A percentile compares a stretch with the other conserved stretches of the same genome.
phyloP scores from a whole-genome alignment of 2,797 vertebrate species.

The Hephaestus fuliginosus region DNA sequence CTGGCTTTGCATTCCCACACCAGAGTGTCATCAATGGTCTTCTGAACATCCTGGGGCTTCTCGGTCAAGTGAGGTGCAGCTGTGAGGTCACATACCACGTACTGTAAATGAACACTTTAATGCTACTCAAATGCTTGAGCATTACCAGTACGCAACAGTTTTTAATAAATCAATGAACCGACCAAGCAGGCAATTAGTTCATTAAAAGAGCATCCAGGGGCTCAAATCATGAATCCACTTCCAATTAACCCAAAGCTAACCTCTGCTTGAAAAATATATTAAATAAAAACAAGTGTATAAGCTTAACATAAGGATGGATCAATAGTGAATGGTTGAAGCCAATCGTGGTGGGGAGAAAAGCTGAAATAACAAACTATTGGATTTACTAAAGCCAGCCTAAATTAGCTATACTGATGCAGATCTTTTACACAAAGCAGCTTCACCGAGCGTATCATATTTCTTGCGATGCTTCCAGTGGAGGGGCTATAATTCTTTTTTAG shows the following conservation, averaged over 20 bases:
- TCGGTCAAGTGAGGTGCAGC: slow-evolving; percentile 93
- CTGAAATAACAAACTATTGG: background rate
- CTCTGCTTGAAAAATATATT: slow-evolving; percentile 54
- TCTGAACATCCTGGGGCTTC: slow-evolving; percentile 89
- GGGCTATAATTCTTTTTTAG: slow-evolving; percentile 6
- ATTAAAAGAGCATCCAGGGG: slow-evolving; percentile 73
- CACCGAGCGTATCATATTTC: background rate
- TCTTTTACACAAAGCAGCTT: slow-evolving; percentile 20
- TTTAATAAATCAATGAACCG: slow-evolving; percentile 74
- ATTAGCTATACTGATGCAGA: background rate
- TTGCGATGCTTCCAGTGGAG: background rate
- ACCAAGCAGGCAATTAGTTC: slow-evolving; percentile 71
- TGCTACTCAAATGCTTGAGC: slow-evolving; percentile 25
- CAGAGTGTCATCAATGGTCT: slow-evolving; percentile 91
- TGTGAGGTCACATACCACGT: slow-evolving; percentile 72
- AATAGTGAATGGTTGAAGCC: slow-evolving; percentile 23
- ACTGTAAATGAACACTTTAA: slow-evolving; percentile 54
- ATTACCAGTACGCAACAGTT: slow-evolving; percentile 51
- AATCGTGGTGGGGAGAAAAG: slow-evolving; percentile 21
- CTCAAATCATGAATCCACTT: slow-evolving; percentile 75
- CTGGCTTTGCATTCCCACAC: slow-evolving; percentile 94
- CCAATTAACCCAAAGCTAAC: slow-evolving; percentile 72
- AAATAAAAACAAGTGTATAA: slow-evolving; percentile 46
- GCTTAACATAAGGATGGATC: slow-evolving; percentile 20
- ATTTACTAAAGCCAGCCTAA: slow-evolving; percentile 4